phyloP scores from a whole-genome alignment of 1,140 invertebrate species.

The Microplitis demolitor region DNA sequence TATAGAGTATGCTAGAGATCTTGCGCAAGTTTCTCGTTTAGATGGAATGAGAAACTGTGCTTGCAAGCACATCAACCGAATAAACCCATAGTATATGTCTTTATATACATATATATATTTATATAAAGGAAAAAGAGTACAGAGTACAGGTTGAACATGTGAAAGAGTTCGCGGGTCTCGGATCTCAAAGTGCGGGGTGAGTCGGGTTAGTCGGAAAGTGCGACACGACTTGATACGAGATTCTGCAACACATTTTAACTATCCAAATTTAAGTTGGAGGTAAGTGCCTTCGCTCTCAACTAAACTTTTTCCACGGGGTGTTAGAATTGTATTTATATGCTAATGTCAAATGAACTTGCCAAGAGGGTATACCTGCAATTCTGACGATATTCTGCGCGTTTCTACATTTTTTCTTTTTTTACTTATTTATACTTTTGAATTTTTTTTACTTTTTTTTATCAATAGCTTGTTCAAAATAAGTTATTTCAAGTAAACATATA shows the following conservation, averaged over 20 bases:
- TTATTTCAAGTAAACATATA: too few relatives aligned
- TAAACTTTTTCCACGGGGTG: constrained; percentile 40
- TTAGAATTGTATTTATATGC: constrained; percentile 50
- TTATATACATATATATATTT: background rate
- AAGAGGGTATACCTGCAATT: background rate
- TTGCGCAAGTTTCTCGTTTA: background rate
- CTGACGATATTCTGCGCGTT: constrained; percentile 16
- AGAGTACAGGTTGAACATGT: constrained; percentile 8
- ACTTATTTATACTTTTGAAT: background rate
- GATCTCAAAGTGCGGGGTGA: background rate
- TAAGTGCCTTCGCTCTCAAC: constrained; percentile 36
- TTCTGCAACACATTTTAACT: constrained; percentile 45
- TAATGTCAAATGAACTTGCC: constrained; percentile 34
- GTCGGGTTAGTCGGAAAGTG: too few relatives aligned
- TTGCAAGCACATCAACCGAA: background rate
- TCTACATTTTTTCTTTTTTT: constrained; percentile 15
- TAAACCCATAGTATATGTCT: background rate
- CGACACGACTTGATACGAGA: too few relatives aligned
- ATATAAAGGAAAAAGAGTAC: background rate
- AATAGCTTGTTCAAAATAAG: too few relatives aligned
- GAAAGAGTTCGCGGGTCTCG: background rate
- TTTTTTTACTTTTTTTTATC: background rate
- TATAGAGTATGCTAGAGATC: background rate
- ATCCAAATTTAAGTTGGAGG: constrained; percentile 46
- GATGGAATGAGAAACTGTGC: constrained; percentile 12